These are phyloP conservation scores for Emydura subglobosa DNA, from an alignment of 2,113 vertebrate genomes.

Conservation along the genomic window DNA sequence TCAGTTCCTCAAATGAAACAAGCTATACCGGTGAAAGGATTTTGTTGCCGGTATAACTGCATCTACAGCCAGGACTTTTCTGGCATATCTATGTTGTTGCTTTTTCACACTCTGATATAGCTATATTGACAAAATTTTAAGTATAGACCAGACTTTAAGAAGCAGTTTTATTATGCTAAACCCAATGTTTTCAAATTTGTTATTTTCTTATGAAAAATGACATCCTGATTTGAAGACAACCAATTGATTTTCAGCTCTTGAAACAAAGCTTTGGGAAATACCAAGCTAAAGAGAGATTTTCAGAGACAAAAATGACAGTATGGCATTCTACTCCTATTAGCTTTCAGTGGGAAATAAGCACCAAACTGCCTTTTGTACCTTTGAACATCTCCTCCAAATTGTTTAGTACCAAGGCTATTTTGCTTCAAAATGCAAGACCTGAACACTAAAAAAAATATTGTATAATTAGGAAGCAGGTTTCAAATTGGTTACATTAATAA, in stretches of 20 bases:
- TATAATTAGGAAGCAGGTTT: neutral
- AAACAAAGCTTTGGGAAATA: neutral
- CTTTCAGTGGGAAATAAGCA: neutral
- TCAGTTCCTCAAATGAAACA: too few species aligned
- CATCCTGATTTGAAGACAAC: neutral
- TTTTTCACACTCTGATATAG: neutral
- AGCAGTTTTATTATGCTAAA: too few species aligned
- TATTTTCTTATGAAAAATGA: neutral
- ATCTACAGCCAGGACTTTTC: too few species aligned
- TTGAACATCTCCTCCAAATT: neutral
- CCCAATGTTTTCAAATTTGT: neutral
- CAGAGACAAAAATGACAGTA: neutral
- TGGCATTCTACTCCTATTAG: neutral
- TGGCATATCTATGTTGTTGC: too few species aligned
- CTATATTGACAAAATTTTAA: neutral
- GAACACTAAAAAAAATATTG: neutral
- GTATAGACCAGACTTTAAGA: neutral
- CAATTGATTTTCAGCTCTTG: neutral
- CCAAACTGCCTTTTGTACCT: neutral
- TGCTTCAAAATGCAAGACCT: neutral
- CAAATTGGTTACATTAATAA: conserved; percentile 27
- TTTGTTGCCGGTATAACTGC: too few species aligned
- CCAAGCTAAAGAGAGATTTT: neutral
- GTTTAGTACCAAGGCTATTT: neutral
- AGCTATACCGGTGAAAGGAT: too few species aligned